phyloP scores from a whole-genome alignment of 2,113 vertebrate species.

The Melanostigma gelatinosum region DNA sequence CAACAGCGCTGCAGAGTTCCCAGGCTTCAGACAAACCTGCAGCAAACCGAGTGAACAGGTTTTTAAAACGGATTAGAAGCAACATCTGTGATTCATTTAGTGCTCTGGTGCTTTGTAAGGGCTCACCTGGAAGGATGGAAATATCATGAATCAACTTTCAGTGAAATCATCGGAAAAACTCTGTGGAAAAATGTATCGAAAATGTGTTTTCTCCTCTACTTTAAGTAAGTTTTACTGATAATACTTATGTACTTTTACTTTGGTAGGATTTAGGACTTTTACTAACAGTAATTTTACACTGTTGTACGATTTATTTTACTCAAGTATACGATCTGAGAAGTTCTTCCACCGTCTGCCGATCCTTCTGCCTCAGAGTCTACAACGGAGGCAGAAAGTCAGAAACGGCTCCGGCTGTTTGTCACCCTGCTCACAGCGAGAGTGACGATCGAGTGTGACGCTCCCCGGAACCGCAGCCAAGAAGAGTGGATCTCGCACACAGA shows the following conservation, averaged over 20 bases:
- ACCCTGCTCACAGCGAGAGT: not conserved
- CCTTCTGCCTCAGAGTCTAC: not conserved
- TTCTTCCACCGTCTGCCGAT: too few species aligned
- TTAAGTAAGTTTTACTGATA: too few species aligned
- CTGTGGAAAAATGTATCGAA: not conserved
- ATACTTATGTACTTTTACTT: too few species aligned
- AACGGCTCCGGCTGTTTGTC: not conserved
- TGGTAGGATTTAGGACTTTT: too few species aligned
- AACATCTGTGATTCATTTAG: not conserved
- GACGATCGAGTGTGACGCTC: not conserved
- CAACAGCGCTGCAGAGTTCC: slow-evolving; percentile 54
- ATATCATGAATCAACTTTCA: not conserved
- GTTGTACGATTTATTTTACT: too few species aligned
- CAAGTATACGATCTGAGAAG: too few species aligned
- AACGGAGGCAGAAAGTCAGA: not conserved
- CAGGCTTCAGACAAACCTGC: slow-evolving; percentile 30
- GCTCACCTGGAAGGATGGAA: not conserved
- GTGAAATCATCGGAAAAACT: not conserved
- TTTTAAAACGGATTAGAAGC: not conserved
- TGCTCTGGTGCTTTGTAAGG: not conserved
- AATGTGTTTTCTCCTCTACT: too few species aligned
- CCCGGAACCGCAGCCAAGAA: not conserved
- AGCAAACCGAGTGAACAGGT: not conserved
- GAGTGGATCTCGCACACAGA: not conserved
- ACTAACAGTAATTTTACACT: too few species aligned